Evolutionary conservation across 1,140 invertebrate species (phyloP).

Genomic region (Drosophila persimilis): DNA sequence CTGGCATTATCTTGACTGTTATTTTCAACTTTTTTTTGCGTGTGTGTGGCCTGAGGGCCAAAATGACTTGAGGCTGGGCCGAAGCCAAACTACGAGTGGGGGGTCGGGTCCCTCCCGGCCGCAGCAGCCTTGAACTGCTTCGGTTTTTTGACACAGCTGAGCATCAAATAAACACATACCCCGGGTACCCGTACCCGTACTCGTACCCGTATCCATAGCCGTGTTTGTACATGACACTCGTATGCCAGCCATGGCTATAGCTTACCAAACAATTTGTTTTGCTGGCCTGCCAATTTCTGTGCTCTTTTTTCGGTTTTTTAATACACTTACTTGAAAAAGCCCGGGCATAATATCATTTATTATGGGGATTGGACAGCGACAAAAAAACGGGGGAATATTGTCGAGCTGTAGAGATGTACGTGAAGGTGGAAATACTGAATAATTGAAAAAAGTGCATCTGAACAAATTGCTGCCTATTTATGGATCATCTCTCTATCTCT

Average conservation of each 20-base stretch:
- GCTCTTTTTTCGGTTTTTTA: constrained; percentile 7
- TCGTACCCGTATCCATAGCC: neutral
- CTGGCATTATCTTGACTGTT: constrained; percentile 43
- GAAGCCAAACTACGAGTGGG: neutral
- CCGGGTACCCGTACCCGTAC: too few species aligned
- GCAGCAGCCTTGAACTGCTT: constrained; percentile 68
- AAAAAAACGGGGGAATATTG: too few species aligned
- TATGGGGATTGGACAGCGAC: neutral
- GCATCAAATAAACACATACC: constrained; percentile 47
- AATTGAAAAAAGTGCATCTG: too few species aligned
- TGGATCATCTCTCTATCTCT: too few species aligned
- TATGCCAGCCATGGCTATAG: constrained; percentile 22
- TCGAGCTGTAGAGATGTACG: too few species aligned
- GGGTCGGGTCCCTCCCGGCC: neutral
- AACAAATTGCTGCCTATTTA: too few species aligned
- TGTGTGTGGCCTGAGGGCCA: constrained; percentile 25
- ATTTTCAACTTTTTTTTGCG: constrained; percentile 39
- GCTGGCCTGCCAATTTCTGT: constrained; percentile 15
- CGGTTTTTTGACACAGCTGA: constrained; percentile 69
- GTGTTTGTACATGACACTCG: constrained; percentile 21
- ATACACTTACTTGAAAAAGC: constrained; percentile 12
- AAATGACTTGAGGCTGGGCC: constrained; percentile 28
- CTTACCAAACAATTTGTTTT: constrained; percentile 32
- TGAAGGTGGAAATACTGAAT: too few species aligned
- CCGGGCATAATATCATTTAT: constrained; percentile 25